Evolutionary conservation across 2,888 invertebrate species (phyloP), one percentile per base, ranked within the genome.

Genomic region (Nemoura dubitans): DNA sequence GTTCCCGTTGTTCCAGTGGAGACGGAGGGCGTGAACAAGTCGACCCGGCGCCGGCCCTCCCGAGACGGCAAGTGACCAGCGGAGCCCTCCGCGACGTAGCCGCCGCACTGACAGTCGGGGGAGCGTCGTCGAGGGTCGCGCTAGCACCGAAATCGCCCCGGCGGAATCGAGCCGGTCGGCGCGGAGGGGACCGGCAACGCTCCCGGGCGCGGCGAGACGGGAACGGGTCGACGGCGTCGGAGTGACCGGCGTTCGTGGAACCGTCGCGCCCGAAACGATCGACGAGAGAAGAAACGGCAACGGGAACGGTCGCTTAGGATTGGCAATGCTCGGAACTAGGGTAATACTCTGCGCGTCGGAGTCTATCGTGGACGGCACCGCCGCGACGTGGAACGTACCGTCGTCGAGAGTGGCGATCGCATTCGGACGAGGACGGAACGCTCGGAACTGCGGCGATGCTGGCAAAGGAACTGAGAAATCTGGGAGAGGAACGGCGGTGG

Each of bases 31-130:
- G 59, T 59, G 59, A 59, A 59, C 59, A 59, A 59, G 91, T 90
- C 88, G 59, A 59, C 59, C 2, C 93, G 95, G 90, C 93, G 95
- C 91, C 94, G 95, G 91, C 93, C 93, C 89, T 95, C 95, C 88
- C 94, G 95, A 91, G 95, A 95, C 92, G 95, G 94, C 93, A 95
- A 95, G 95, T 95, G 95, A 95, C 94, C 93, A 92, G 90, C 92
- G 92, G 92, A 80, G 86, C 26, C 30, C 59, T 29, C 81, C 28
- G 59, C 59, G 59, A 21, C 59, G 59, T 59, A 59, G 59, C 59
- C 59, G 59, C 59, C 16, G 59, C 59, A 21, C 59, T 59, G 59
- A 59, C 59, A 2, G 59, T 1, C 59, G 59, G 59, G 6, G 16
- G 59, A 1, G 16, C 59, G 59, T 1, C 59, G 59, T 14, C 16